Percentiles rank a stretch among this genome's conserved stretches.
These are phyloP conservation scores for Anolis apletophallus DNA, from an alignment of 2,797 vertebrate species.

Conservation along the genomic window DNA sequence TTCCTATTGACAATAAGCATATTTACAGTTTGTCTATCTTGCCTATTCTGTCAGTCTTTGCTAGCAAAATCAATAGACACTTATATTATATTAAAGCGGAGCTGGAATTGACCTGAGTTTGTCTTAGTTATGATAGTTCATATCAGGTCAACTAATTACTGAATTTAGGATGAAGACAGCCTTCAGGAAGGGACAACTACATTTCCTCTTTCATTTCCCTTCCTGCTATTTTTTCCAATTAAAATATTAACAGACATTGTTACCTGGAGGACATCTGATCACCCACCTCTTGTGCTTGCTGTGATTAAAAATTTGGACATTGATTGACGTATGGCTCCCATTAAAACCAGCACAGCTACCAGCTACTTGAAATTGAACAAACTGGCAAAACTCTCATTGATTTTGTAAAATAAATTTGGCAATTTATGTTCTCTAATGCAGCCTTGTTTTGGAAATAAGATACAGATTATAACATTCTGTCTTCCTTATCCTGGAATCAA, in stretches of 20 bases:
- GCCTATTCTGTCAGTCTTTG: background rate
- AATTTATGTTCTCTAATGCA: background rate
- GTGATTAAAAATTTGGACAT: background rate
- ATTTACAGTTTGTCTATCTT: background rate
- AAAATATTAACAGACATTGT: slow-evolving; percentile 3
- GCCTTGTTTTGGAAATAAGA: background rate
- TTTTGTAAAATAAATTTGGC: background rate
- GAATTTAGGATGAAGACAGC: background rate
- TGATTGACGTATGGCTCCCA: background rate
- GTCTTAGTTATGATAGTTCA: background rate
- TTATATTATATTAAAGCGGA: background rate
- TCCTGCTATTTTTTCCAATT: background rate
- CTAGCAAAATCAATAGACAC: background rate
- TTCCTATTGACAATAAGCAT: background rate
- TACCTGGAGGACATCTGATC: slow-evolving; percentile 13
- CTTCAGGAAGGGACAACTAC: background rate
- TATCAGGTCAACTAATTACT: background rate
- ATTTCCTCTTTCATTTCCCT: background rate
- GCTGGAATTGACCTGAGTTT: background rate
- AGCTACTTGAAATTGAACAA: background rate
- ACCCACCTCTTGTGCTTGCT: background rate
- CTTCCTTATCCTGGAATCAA: background rate
- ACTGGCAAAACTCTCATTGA: background rate
- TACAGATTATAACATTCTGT: background rate
- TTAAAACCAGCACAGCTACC: too few species aligned